These are phyloP conservation scores for Recurvirostra avosetta DNA, from an alignment of 2,113 vertebrate genomes.

Conservation along the genomic window DNA sequence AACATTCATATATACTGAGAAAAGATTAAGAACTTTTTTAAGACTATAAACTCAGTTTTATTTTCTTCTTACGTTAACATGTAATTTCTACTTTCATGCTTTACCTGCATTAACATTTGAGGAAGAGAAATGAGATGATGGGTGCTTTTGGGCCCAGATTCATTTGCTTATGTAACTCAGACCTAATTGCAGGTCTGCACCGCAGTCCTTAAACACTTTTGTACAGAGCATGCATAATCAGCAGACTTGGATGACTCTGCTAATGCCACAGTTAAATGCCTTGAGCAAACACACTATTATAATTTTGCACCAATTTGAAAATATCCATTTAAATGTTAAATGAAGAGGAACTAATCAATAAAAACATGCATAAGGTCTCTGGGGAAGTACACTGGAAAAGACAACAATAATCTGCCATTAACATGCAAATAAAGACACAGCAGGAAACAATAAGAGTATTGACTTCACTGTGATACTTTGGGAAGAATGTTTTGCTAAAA, in stretches of 20 bases:
- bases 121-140: not conserved
- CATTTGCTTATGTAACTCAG: not conserved
- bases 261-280: slow-evolving; percentile 17
- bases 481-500: not conserved
- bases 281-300: slow-evolving; percentile 57
- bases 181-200: slow-evolving; percentile 11
- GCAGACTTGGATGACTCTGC: not conserved
- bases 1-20: not conserved
- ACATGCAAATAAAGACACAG: slow-evolving; percentile 56
- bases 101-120: not conserved
- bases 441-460: slow-evolving; percentile 19
- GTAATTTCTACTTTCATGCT: not conserved
- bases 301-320: slow-evolving; percentile 58
- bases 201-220: not conserved
- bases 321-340: slow-evolving; percentile 63
- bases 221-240: not conserved
- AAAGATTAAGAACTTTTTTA: not conserved
- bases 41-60: not conserved
- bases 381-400: slow-evolving; percentile 36
- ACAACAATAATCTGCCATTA: slow-evolving; percentile 39
- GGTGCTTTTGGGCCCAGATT: not conserved
- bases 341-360: slow-evolving; percentile 71
- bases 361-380: slow-evolving; percentile 46
- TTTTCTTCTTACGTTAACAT: not conserved
- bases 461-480: not conserved